Percentiles rank a stretch among this genome's conserved stretches.
These are phyloP conservation scores for Crax fasciolata DNA, from an alignment of 2,797 vertebrate genomes.

Conservation along the genomic window DNA sequence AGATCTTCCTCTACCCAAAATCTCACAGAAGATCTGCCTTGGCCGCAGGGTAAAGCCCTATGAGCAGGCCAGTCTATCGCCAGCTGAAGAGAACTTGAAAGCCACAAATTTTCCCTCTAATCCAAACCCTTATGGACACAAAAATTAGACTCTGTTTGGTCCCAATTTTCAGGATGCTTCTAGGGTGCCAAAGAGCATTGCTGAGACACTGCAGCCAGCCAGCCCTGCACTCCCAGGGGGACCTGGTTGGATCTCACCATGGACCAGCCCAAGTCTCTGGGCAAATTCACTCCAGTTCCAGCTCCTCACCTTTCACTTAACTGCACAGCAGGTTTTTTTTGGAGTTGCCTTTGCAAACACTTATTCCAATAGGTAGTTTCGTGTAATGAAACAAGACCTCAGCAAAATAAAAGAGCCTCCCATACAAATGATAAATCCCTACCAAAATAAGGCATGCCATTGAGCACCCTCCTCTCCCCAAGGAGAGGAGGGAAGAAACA, in stretches of 20 bases:
- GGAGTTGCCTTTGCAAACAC: conserved; percentile 39
- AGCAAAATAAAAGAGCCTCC: conserved; percentile 59
- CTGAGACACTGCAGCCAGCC: neutral
- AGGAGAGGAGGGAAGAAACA: conserved; percentile 39
- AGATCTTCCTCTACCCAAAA: neutral
- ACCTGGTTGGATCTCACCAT: fast-evolving
- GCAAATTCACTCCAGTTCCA: neutral
- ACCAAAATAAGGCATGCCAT: conserved; percentile 31
- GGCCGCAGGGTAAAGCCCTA: neutral
- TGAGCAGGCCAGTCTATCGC: neutral
- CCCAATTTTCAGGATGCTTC: neutral
- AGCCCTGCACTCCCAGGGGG: neutral
- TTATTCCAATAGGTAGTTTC: conserved; percentile 24
- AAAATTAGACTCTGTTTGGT: neutral
- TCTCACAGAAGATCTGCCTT: neutral
- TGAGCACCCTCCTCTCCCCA: conserved; percentile 32
- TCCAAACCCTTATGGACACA: fast-evolving
- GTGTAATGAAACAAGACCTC: conserved; percentile 51
- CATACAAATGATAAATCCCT: conserved; percentile 19
- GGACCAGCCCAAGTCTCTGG: fast-evolving
- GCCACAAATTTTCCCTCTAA: neutral
- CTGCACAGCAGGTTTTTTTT: neutral
- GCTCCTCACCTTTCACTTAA: neutral
- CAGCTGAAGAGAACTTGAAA: neutral
- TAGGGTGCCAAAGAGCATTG: neutral